Evolutionary conservation across 2,888 invertebrate species (phyloP), one percentile per base, ranked within the genome.

Genomic region (Tachystola acroxantha): DNA sequence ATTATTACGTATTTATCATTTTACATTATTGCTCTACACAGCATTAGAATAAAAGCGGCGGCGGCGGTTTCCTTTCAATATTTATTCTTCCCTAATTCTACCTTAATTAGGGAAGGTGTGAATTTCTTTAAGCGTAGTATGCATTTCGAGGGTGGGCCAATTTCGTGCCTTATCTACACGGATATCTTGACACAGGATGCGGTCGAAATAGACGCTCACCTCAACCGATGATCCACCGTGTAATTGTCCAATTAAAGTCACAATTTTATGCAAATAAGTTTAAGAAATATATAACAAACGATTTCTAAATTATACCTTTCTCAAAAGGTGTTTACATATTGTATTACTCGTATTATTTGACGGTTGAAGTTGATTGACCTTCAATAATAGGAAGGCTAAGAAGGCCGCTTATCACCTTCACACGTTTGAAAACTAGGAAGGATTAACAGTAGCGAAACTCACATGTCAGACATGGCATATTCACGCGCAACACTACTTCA

Each of bases 61-160:
- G 49, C 48, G 55, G 55, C 58, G 61, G 63, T 61, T 60, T 55
- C 65, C 60, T 65, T 68, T 62, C 57, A 64, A 64, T 78, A 75
- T 77, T 75, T 75, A 80, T 79, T 71, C 70, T 70, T 66, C 64
- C 65, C 70, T 78, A 79, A 80, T 81, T 71, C 64, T 51, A 64
- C 64, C 66, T 77, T 78, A 81, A 84, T 84, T 82, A 80, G 69
- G 67, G 64, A 75, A 84, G 84, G 85, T 85, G 84, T 85, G 82
- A 85, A 84, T 82, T 76, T 81, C 69, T 68, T 72, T 59, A 69
- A 62, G 59, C 66, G 64, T 56, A 71, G 71, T 65, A 66, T 69
- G 63, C 64, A 50, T 71, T 69, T 68, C 52, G 64, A 74, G 81
- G 79, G 81, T 78, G 79, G 79, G 69, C 79, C 68, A 65, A 64